A percentile compares a stretch with the other conserved stretches of the same genome.
These are phyloP conservation scores for Drosophila ezoana DNA, from an alignment of 2,888 invertebrate species.

Conservation along the genomic window DNA sequence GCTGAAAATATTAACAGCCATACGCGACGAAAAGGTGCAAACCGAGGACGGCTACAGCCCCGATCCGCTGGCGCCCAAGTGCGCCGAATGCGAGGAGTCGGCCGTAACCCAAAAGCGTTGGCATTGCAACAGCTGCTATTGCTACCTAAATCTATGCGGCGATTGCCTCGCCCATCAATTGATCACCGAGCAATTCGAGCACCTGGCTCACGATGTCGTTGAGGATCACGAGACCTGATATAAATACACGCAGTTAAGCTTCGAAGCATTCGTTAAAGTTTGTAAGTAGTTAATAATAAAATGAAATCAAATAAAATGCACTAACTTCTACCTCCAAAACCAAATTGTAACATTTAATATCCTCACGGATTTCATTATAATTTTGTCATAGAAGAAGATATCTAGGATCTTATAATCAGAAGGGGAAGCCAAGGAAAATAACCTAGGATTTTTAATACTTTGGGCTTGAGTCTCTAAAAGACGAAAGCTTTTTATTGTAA, in stretches of 20 bases:
- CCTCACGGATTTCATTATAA: too few species aligned
- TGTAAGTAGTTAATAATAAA: too few species aligned
- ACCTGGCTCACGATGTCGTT: slow-evolving; percentile 78
- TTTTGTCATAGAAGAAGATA: too few species aligned
- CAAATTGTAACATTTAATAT: too few species aligned
- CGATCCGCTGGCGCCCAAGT: slow-evolving; percentile 85
- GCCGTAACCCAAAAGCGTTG: slow-evolving; percentile 89
- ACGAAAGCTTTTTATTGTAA: too few species aligned
- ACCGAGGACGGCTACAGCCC: slow-evolving; percentile 71
- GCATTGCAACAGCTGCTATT: slow-evolving; percentile 89
- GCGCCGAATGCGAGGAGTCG: slow-evolving; percentile 88
- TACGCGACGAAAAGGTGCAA: slow-evolving; percentile 69
- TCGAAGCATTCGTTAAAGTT: too few species aligned
- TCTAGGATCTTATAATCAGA: too few species aligned
- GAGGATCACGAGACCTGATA: slow-evolving; percentile 55
- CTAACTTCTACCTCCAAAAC: too few species aligned
- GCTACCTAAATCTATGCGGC: slow-evolving; percentile 88
- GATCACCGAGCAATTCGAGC: slow-evolving; percentile 74
- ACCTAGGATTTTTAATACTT: too few species aligned
- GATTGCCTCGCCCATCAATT: slow-evolving; percentile 88
- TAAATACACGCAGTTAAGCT: not conserved
- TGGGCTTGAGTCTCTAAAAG: too few species aligned
- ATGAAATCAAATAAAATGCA: too few species aligned
- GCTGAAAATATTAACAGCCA: slow-evolving; percentile 65
- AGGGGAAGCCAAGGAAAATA: too few species aligned